Evolutionary conservation across 2,888 invertebrate species (phyloP), one percentile per base, ranked within the genome.

Genomic region (Drosophila austrosaltans): DNA sequence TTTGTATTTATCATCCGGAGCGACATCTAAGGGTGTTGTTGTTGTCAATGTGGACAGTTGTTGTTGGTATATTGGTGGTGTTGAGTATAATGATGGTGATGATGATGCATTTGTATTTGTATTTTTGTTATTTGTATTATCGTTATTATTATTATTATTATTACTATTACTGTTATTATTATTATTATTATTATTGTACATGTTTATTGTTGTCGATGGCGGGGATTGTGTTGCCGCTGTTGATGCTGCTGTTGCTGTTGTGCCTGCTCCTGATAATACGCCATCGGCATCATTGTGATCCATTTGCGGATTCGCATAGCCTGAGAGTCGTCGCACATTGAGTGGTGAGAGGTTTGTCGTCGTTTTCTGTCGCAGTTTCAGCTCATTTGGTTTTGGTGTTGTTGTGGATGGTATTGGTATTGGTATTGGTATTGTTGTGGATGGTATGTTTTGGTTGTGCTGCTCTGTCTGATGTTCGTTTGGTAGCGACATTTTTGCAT

Each of bases 1-100:
- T 87, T 91, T 91, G 85, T 90, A 91, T 90, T 92, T 92, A 89
- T 92, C 92, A 90, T 92, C 92, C 87, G 87, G 80, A 62, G 76
- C 78, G 75, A 70, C 71, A 71, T 87, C 86, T 68, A 85, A 73
- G 66, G 85, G 80, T 66, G 88, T 82, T 64, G 89, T 79, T 76
- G 81, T 70, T 76, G 81, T 88, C 75, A 84, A 64, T 82, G 79
- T 86, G 62, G 83, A 85, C 79, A 83, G 66, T 86, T 89, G 88
- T 72, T 89, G 90, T 89, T 89, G 86, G 80, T 81, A 85, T 77
- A 62, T 79, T 76, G 87, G 79, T 75, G 84, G 81, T 79, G 88
- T 81, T 76, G 89, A 75, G 69, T 83, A 83, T 83, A 73, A 67
- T 44, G 84, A 79, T 72, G 82, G 86, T 70, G 87, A 79, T 80